Conservation (phyloP, 53 echinoderm and acorn worm genomes). For the Henricia sp. region DNA sequence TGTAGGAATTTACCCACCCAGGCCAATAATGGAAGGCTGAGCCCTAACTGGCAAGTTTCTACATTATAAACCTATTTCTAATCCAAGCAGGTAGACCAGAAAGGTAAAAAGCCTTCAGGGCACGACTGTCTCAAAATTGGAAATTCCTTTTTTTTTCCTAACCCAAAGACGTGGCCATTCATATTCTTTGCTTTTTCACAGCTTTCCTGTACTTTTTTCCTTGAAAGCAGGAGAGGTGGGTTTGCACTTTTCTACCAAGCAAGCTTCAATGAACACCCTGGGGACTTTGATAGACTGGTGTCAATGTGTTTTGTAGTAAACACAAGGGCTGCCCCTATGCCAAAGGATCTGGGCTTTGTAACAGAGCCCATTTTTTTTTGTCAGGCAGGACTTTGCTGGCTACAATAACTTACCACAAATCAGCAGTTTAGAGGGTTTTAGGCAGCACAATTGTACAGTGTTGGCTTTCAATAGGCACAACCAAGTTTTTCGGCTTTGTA, state of each 20-base stretch:
- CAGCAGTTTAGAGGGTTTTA: slow-evolving; percentile 20
- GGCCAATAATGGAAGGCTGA: slow-evolving; percentile 18
- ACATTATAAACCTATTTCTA: not conserved
- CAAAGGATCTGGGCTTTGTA: slow-evolving; percentile 40
- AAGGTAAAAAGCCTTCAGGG: slow-evolving; percentile 11
- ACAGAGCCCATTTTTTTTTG: slow-evolving; percentile 56
- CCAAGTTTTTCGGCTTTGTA: slow-evolving; percentile 9
- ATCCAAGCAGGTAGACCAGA: not conserved
- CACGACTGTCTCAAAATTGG: slow-evolving; percentile 58
- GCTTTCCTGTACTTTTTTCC: not conserved
- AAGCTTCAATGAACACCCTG: slow-evolving; percentile 17
- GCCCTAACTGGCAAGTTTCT: not conserved
- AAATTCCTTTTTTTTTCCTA: slow-evolving; percentile 56
- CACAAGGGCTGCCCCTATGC: slow-evolving; percentile 10
- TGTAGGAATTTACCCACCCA: slow-evolving; percentile 23
- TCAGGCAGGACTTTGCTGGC: slow-evolving; percentile 24
- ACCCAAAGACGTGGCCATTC: slow-evolving; percentile 36
- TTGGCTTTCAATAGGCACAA: slow-evolving; percentile 11
- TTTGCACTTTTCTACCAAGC: slow-evolving; percentile 35
- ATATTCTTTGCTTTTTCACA: not conserved
- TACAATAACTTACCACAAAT: slow-evolving; percentile 57
- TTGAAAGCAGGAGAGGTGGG: not conserved
- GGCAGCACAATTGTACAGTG: not conserved
- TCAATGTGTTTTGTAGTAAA: slow-evolving; percentile 48
- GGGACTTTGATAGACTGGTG: slow-evolving; percentile 48